Evolutionary conservation across 1,140 invertebrate species (phyloP), one percentile per base, ranked within the genome.

Genomic region (Anoplophora glabripennis): DNA sequence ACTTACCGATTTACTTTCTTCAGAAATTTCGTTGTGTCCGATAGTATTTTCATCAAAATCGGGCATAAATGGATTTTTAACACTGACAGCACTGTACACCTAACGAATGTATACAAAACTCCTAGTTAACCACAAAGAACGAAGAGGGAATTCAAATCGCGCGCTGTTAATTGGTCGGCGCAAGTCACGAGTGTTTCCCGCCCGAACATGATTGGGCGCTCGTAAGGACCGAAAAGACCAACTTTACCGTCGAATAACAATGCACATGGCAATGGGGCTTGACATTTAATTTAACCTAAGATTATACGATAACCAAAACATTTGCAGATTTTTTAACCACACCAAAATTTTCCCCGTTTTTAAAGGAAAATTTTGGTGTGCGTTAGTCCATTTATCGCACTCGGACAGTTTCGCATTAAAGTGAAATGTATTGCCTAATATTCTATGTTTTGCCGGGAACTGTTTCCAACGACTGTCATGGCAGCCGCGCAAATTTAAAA

Each of bases 61-160:
- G 37, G 53, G 38, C 59, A 63, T 67, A 72, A 71, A 71, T 57
- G 66, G 38, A 65, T 63, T 66, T 62, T 65, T 61, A 64, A 61
- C 64, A 72, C 65, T 73, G 71, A 72, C 74, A 74, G 67, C 71
- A 73, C 68, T 66, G 59, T 67, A 71, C 66, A 70, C 72, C 71
- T 66, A 68, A 66, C 72, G 68, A 74, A 72, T 74, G 72, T 74
- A 73, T 66, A 75, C 71, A 73, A 74, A 75, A 72, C 58, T 73
- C 66, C 60, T 65, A 57, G 67, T 63, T 56, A 59, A 57, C 54
- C 59, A 68, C 64, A 69, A 69, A 69, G 67, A 65, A 68, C 67
- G 64, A 68, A 74, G 71, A 73, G 67, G 70, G 71, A 73, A 72
- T 74, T 75, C 72, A 75, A 75, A 75, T 73, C 65, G 59, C 56